These are phyloP conservation scores for Chironomus tentans DNA, from an alignment of 2,888 invertebrate genomes.

Conservation along the genomic window DNA sequence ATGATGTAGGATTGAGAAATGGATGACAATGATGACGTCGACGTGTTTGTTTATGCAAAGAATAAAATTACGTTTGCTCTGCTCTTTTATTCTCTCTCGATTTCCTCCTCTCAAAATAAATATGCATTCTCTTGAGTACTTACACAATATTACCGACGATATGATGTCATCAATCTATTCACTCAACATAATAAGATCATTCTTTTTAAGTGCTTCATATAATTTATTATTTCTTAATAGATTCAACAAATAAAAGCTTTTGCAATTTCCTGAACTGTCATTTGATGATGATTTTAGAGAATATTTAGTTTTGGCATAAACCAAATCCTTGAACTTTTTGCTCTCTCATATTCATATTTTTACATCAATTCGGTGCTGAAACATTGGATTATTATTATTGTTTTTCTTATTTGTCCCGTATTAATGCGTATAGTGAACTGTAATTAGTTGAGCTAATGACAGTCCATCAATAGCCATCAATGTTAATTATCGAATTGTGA, in stretches of 20 bases:
- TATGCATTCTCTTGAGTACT: too few species aligned
- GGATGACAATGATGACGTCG: too few species aligned
- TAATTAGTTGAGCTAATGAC: neutral
- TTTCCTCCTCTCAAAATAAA: too few species aligned
- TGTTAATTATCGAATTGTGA: neutral
- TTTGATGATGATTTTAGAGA: neutral
- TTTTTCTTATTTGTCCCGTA: neutral
- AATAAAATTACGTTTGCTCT: too few species aligned
- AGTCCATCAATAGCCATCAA: neutral
- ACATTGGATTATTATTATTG: neutral
- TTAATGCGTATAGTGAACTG: neutral
- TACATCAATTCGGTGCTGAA: neutral
- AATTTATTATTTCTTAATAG: neutral
- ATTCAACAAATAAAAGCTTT: too few species aligned
- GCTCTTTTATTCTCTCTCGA: too few species aligned
- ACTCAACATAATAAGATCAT: neutral
- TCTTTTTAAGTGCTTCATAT: neutral
- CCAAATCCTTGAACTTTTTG: neutral
- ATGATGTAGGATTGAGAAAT: too few species aligned
- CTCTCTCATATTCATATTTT: neutral
- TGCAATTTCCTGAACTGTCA: neutral
- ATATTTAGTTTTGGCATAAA: neutral
- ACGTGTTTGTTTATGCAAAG: too few species aligned
- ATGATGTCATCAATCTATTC: too few species aligned
- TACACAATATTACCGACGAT: too few species aligned